Percentiles rank a stretch among this genome's conserved stretches.
Evolutionary conservation across 2,113 vertebrate species (phyloP).

Genomic region (Corynorhinus townsendii): DNA sequence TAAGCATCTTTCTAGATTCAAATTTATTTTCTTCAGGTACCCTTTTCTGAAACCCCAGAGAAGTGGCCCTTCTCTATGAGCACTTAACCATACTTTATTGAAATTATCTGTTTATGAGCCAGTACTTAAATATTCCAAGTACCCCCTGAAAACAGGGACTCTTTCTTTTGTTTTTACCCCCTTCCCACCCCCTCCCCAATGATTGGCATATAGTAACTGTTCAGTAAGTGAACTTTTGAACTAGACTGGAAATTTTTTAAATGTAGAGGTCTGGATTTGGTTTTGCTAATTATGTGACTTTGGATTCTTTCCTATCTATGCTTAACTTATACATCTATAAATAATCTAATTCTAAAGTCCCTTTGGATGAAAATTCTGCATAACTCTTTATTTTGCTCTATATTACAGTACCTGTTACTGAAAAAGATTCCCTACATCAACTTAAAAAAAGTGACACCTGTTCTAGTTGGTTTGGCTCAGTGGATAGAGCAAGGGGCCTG

Average conservation of each 20-base stretch:
- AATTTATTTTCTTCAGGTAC: constrained; percentile 22
- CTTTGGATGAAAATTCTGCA: neutral
- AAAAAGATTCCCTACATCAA: constrained; percentile 6
- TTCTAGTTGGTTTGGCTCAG: no score
- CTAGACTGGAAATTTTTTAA: neutral
- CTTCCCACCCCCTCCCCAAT: no score
- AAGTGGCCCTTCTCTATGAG: neutral
- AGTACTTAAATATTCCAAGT: constrained; percentile 7
- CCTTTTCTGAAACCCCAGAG: constrained; percentile 7
- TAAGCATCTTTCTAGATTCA: constrained; percentile 32
- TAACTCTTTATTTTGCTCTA: constrained; percentile 21
- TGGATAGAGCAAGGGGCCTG: no score
- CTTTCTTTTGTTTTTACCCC: neutral
- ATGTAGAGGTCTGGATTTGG: neutral
- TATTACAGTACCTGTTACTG: neutral
- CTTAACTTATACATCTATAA: neutral
- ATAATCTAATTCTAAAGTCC: constrained; percentile 11
- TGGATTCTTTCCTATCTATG: neutral
- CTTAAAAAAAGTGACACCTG: neutral
- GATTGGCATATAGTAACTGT: neutral
- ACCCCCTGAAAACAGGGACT: neutral
- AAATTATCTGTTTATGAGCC: neutral
- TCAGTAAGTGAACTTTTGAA: neutral
- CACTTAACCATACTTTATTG: neutral
- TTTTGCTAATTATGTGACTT: constrained; percentile 20